Evolutionary conservation across 2,113 vertebrate genomes (phyloP).

Genomic region (Desmodus rotundus): DNA sequence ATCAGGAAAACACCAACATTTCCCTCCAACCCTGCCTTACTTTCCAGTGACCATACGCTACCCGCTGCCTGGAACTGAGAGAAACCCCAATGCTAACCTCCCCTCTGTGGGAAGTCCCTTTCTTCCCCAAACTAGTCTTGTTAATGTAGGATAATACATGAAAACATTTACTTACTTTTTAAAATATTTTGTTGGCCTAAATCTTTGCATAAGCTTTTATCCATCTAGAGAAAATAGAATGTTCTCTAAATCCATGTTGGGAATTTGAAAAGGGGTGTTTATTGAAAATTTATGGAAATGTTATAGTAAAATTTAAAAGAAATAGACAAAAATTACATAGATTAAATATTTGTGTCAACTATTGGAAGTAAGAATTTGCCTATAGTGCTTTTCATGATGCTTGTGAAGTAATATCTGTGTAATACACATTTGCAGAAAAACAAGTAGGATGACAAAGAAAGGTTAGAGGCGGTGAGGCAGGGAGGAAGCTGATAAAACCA

Average conservation of each 20-base stretch:
- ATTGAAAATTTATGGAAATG: neutral
- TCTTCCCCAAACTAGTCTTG: neutral
- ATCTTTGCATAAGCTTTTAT: neutral
- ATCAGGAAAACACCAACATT: neutral
- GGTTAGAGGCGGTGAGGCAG: neutral
- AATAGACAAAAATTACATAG: neutral
- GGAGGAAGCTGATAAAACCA: neutral
- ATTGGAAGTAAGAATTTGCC: neutral
- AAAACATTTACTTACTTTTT: neutral
- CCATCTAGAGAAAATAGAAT: neutral
- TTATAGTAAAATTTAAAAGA: neutral
- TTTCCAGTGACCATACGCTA: too few species aligned
- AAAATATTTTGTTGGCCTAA: neutral
- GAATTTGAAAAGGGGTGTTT: neutral
- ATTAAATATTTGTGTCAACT: neutral
- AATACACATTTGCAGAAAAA: neutral
- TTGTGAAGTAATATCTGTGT: neutral
- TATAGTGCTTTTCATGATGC: neutral
- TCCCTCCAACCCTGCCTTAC: neutral
- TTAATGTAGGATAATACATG: neutral
- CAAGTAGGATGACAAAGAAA: neutral
- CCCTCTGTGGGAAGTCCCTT: neutral
- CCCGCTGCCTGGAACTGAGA: neutral
- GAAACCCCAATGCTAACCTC: neutral
- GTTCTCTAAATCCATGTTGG: neutral